A percentile compares a stretch with the other conserved stretches of the same genome.
Evolutionary conservation across 2,888 invertebrate genomes (phyloP).

Genomic region (Zaprionus bogoriensis): DNA sequence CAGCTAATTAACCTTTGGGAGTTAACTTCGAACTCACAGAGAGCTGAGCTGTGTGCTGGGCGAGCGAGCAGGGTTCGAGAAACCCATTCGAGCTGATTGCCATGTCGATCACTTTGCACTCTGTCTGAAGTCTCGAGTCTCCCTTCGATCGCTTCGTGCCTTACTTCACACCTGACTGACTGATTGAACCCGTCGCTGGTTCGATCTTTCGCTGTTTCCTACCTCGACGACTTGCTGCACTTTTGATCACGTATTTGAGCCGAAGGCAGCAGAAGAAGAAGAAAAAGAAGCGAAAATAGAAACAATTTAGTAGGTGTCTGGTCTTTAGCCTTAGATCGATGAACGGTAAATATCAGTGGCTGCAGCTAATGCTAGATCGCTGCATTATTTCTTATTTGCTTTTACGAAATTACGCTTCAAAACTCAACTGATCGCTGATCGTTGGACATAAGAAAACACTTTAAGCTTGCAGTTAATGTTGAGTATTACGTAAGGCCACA

Average conservation of each 20-base stretch:
- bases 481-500: background rate
- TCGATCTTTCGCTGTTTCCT: conserved; percentile 16
- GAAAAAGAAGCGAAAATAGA: conserved; percentile 11
- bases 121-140: conserved; percentile 13
- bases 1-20: conserved; percentile 75
- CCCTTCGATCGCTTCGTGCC: conserved; percentile 48
- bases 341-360: conserved; percentile 34
- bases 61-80: conserved; percentile 53
- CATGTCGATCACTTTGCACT: conserved; percentile 61
- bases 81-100: conserved; percentile 73
- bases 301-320: conserved; percentile 47
- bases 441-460: background rate
- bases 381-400: background rate
- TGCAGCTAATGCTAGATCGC: conserved; percentile 9
- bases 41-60: too few species aligned
- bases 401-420: background rate
- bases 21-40: conserved; percentile 22
- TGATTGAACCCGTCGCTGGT: conserved; percentile 51
- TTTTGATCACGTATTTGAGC: conserved; percentile 63
- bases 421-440: background rate
- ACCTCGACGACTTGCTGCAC: conserved; percentile 51
- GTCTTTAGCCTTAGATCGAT: conserved; percentile 30
- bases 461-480: background rate
- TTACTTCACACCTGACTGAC: conserved; percentile 77
- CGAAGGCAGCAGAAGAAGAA: background rate